Evolutionary conservation across 2,113 vertebrate genomes (phyloP).

Genomic region (Heloderma charlesbogerti): DNA sequence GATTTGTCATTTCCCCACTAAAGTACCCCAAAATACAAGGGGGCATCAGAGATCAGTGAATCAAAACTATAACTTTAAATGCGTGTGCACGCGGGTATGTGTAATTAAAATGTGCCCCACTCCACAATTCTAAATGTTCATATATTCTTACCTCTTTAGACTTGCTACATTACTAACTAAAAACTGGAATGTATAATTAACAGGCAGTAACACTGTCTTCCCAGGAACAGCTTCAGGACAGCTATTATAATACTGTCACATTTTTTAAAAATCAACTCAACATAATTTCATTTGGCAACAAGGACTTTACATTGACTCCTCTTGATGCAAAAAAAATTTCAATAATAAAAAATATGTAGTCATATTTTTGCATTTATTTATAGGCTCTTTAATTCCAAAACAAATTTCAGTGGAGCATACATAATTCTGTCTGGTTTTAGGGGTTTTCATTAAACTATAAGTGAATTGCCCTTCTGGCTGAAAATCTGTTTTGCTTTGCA

Average conservation of each 20-base stretch:
- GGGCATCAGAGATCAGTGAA: conserved; percentile 33
- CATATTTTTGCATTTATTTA: conserved; percentile 65
- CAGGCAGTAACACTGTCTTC: conserved; percentile 33
- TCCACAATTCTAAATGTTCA: conserved; percentile 37
- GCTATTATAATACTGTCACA: conserved; percentile 49
- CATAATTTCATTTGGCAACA: conserved; percentile 42
- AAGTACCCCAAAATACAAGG: conserved; percentile 7
- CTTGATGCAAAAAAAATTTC: conserved; percentile 39
- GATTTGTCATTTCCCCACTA: conserved; percentile 33
- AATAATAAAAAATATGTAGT: conserved; percentile 50
- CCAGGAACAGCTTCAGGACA: conserved; percentile 32
- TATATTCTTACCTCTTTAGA: conserved; percentile 33
- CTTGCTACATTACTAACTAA: conserved; percentile 29
- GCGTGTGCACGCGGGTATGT: background rate
- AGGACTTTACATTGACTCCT: conserved; percentile 35
- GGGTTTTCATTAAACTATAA: conserved; percentile 79
- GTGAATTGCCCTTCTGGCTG: conserved; percentile 77
- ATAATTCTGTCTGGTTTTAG: conserved; percentile 72
- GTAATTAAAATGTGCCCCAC: conserved; percentile 33
- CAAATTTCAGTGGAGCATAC: conserved; percentile 58
- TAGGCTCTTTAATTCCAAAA: conserved; percentile 48
- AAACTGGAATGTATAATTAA: conserved; percentile 39
- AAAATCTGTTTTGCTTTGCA: conserved; percentile 78
- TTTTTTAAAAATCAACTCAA: conserved; percentile 38
- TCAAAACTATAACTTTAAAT: conserved; percentile 35